Evolutionary conservation across 2,797 vertebrate genomes (phyloP).

Genomic region (Danionella dracula): DNA sequence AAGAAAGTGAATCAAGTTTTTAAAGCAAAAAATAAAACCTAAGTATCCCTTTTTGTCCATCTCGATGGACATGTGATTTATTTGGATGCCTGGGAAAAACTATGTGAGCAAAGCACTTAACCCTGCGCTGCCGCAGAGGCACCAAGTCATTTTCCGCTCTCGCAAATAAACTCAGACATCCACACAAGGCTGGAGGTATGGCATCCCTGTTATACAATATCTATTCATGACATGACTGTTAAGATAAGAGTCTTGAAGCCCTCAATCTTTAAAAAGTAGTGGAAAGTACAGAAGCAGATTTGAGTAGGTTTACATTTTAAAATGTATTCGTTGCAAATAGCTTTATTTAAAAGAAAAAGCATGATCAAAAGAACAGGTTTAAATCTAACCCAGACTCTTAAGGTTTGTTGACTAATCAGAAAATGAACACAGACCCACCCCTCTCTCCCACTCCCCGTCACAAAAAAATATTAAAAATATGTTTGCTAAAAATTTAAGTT

Average conservation of each 20-base stretch:
- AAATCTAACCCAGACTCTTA: no score
- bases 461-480: no score
- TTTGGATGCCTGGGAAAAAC: slow-evolving; percentile 1
- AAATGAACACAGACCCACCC: no score
- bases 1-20: no score
- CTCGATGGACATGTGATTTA: not conserved
- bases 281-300: no score
- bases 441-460: no score
- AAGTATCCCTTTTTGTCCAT: not conserved
- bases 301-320: no score
- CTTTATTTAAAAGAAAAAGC: no score
- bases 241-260: not conserved
- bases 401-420: no score
- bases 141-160: not conserved
- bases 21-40: not conserved
- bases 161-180: not conserved
- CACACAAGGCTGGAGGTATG: not conserved
- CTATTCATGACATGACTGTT: slow-evolving; percentile 5
- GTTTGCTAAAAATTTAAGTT: no score
- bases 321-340: no score
- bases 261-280: not conserved
- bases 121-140: slow-evolving; percentile 16
- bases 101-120: slow-evolving; percentile 17
- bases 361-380: no score
- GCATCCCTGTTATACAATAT: slow-evolving; percentile 26